phyloP scores from a whole-genome alignment of 2,888 invertebrate species.

The Sericinus montela region DNA sequence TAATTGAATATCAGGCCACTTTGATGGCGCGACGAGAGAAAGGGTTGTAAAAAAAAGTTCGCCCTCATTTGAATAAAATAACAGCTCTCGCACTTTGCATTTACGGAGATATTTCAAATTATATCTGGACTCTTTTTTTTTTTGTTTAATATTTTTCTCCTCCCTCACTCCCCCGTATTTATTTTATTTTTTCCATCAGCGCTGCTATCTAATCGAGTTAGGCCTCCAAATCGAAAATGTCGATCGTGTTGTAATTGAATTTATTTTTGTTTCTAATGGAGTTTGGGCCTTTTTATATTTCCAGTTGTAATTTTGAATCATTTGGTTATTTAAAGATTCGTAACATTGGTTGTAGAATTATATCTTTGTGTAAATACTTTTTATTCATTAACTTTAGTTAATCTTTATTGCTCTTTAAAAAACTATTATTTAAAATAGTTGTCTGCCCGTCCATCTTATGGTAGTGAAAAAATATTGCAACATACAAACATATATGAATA shows the following conservation, averaged over 20 bases:
- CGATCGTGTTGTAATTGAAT: slow-evolving; percentile 78
- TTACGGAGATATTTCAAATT: slow-evolving; percentile 80
- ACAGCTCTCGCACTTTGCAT: slow-evolving; percentile 79
- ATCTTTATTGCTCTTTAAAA: too few relatives aligned
- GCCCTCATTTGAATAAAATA: slow-evolving; percentile 80
- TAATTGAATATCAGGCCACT: slow-evolving; percentile 80
- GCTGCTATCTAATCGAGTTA: slow-evolving; percentile 77
- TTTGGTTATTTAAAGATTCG: slow-evolving; percentile 54
- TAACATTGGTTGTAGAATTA: background rate
- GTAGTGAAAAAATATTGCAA: too few relatives aligned
- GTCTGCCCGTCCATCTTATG: too few relatives aligned
- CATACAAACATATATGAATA: too few relatives aligned
- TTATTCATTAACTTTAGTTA: too few relatives aligned
- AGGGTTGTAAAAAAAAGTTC: slow-evolving; percentile 77
- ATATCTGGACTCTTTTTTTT: slow-evolving; percentile 76
- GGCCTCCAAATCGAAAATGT: slow-evolving; percentile 77
- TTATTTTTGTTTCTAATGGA: slow-evolving; percentile 80
- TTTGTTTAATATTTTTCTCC: slow-evolving; percentile 68
- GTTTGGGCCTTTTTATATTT: slow-evolving; percentile 66
- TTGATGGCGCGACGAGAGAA: slow-evolving; percentile 73
- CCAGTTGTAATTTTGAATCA: slow-evolving; percentile 68
- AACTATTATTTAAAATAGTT: too few relatives aligned
- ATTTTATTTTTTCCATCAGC: slow-evolving; percentile 78
- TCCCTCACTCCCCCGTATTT: slow-evolving; percentile 71
- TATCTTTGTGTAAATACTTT: too few relatives aligned